Evolutionary conservation across 2,113 vertebrate species (phyloP).

Genomic region (Halcyon senegalensis): DNA sequence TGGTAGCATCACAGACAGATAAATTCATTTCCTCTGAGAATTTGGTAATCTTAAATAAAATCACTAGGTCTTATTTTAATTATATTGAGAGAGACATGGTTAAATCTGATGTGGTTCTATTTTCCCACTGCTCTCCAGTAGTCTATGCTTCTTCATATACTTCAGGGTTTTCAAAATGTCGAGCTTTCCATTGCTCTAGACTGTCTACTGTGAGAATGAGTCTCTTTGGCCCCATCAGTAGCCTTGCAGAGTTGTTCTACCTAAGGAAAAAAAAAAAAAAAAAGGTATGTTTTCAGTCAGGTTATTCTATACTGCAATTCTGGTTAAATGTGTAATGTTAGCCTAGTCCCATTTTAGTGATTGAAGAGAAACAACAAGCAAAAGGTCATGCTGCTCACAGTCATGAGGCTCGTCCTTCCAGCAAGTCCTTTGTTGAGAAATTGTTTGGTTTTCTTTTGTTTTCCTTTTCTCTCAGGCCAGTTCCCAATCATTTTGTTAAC

Average conservation of each 20-base stretch:
- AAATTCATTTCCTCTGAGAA: constrained; percentile 20
- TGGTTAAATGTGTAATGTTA: constrained; percentile 13
- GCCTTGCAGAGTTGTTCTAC: not conserved
- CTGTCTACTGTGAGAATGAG: not conserved
- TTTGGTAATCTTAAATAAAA: constrained; percentile 23
- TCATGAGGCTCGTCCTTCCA: constrained; percentile 11
- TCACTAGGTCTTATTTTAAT: not conserved
- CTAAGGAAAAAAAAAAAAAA: not conserved
- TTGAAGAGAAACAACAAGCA: constrained; percentile 3
- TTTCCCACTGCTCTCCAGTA: not conserved
- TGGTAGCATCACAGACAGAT: constrained; percentile 2
- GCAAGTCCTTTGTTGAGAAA: not conserved
- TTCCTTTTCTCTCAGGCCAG: not conserved
- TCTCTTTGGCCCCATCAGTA: not conserved
- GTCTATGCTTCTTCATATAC: not conserved
- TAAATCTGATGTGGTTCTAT: not conserved
- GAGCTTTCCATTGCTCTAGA: not conserved
- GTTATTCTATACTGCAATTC: constrained; percentile 1
- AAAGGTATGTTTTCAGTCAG: not conserved
- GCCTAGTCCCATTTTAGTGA: not conserved
- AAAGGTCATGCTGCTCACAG: not conserved
- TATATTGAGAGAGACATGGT: not conserved
- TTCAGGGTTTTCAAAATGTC: not conserved
- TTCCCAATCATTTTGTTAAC: constrained; percentile 1
- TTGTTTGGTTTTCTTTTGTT: constrained; percentile 18